phyloP scores from a whole-genome alignment of 2,888 invertebrate species.

The Drosophila falleni region DNA sequence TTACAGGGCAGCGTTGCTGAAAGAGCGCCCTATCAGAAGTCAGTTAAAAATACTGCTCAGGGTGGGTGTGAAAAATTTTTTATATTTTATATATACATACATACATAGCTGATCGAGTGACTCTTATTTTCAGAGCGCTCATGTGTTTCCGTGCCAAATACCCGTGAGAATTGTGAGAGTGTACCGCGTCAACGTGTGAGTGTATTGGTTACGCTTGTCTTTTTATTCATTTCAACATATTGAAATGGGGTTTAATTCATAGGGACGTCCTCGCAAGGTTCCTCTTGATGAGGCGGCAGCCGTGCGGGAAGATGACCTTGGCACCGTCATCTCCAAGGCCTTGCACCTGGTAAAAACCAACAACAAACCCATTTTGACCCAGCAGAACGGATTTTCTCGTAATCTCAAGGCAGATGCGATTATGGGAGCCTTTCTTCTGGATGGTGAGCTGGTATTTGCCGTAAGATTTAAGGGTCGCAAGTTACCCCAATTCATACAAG shows the following conservation, averaged over 20 bases:
- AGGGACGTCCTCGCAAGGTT: constrained; percentile 18
- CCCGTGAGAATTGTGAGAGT: not conserved
- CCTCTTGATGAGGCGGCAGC: not conserved
- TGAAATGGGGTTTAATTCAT: not conserved
- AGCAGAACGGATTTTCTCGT: constrained; percentile 26
- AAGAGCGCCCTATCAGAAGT: not conserved
- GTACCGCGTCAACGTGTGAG: constrained; percentile 17
- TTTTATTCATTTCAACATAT: not conserved
- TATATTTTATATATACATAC: not conserved
- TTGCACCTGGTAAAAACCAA: not conserved
- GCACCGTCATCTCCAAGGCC: not conserved
- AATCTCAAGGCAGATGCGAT: constrained; percentile 15
- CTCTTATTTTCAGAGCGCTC: not conserved
- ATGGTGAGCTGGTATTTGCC: not conserved
- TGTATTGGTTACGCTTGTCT: not conserved
- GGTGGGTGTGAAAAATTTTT: not conserved
- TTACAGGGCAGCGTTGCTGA: not conserved
- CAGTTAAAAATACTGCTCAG: not conserved
- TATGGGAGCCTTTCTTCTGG: not conserved
- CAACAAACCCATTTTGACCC: constrained; percentile 13
- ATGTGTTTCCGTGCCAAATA: not conserved
- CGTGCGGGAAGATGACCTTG: not conserved
- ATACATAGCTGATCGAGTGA: not conserved
- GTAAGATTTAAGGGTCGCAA: constrained; percentile 37
- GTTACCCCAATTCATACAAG: constrained; percentile 17